These are phyloP conservation scores for Onychomys torridus DNA, from an alignment of 2,797 vertebrate genomes.

Conservation along the genomic window DNA sequence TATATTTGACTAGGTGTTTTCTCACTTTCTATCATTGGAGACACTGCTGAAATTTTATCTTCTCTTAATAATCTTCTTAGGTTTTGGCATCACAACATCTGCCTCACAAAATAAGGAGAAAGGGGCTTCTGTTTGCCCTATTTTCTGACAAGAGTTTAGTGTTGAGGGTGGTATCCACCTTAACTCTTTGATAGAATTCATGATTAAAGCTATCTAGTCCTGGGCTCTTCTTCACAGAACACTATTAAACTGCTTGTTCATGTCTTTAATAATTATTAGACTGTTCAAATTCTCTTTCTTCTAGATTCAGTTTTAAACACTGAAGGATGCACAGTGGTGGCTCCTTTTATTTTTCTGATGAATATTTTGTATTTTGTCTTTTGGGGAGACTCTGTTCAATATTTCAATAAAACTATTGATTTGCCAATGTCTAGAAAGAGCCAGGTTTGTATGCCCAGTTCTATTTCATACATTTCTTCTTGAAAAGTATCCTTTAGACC, in stretches of 20 bases:
- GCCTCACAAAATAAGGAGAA: background rate
- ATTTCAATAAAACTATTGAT: background rate
- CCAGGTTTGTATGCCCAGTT: background rate
- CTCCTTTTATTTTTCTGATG: background rate
- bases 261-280: background rate
- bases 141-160: background rate
- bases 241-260: background rate
- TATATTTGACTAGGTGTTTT: constrained; percentile 1
- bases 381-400: background rate
- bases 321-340: background rate
- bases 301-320: background rate
- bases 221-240: background rate
- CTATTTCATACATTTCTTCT: background rate
- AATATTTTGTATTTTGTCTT: background rate
- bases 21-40: background rate
- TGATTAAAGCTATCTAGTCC: background rate
- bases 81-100: background rate
- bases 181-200: constrained; percentile 14
- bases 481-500: background rate
- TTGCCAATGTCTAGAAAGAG: background rate
- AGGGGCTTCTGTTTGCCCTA: background rate
- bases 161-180: background rate
- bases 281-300: background rate
- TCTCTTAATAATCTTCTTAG: background rate
- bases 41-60: constrained; percentile 13